Evolutionary conservation across 2,797 vertebrate genomes (phyloP).

Genomic region (Amphiprion clarkii): DNA sequence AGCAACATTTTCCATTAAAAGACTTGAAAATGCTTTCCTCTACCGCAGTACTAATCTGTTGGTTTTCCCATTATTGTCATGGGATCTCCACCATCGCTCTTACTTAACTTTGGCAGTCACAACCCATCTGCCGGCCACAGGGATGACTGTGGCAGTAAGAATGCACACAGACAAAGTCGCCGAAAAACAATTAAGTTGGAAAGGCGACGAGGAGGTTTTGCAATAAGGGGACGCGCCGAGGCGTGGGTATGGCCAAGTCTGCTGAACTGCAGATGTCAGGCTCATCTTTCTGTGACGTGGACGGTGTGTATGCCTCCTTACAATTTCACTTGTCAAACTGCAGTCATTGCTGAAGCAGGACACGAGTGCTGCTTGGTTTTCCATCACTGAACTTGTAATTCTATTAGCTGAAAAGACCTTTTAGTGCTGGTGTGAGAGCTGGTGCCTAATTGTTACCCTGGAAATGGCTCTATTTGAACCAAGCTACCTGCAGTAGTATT

Average conservation of each 20-base stretch:
- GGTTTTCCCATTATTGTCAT: neutral
- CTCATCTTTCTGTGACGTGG: constrained; percentile 60
- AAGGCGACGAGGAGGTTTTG: constrained; percentile 43
- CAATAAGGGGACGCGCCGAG: constrained; percentile 50
- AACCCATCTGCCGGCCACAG: constrained; percentile 10
- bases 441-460: neutral
- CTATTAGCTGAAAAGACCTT: constrained; percentile 26
- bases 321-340: constrained; percentile 42
- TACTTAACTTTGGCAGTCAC: constrained; percentile 7
- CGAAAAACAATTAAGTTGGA: constrained; percentile 58
- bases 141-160: constrained; percentile 28
- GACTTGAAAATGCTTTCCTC: neutral
- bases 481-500: neutral
- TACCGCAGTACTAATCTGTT: constrained; percentile 3
- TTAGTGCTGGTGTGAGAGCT: neutral
- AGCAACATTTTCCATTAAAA: neutral
- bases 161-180: constrained; percentile 38
- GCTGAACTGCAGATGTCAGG: constrained; percentile 78
- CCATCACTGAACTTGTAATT: constrained; percentile 38
- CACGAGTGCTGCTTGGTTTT: constrained; percentile 37
- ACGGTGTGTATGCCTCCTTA: constrained; percentile 43
- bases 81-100: constrained; percentile 1
- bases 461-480: constrained; percentile 9
- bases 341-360: constrained; percentile 40
- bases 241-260: constrained; percentile 66